Conservation (phyloP, 2,113 vertebrate species). For the Crotophaga sulcirostris region DNA sequence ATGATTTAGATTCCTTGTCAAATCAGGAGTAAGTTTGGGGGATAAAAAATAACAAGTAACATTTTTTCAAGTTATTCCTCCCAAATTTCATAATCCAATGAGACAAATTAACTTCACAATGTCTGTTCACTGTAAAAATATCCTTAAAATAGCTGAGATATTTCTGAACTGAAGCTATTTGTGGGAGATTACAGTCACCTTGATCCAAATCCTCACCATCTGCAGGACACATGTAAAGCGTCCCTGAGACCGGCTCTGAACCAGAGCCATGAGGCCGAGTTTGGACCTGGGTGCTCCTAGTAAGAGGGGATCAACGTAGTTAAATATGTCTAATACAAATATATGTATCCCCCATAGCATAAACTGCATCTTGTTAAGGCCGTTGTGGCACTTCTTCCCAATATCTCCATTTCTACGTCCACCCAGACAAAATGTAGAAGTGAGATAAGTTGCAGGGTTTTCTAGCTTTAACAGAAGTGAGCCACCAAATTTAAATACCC, state of each 20-base stretch:
- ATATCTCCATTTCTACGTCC: neutral
- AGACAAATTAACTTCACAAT: neutral
- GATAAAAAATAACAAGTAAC: neutral
- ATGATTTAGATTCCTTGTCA: neutral
- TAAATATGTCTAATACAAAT: neutral
- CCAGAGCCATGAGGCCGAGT: neutral
- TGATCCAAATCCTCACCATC: neutral
- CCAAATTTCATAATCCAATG: neutral
- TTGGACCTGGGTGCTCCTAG: neutral
- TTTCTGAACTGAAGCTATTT: neutral
- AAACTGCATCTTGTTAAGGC: neutral
- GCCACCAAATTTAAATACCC: neutral
- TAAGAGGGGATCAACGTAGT: neutral
- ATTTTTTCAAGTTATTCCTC: neutral
- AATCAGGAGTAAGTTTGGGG: neutral
- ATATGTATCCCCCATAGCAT: too few species aligned
- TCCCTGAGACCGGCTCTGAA: neutral
- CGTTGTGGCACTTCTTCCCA: neutral
- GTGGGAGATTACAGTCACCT: neutral
- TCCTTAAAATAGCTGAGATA: neutral
- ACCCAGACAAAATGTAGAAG: neutral
- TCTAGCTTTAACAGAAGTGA: neutral
- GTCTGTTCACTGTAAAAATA: neutral
- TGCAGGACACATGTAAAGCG: neutral
- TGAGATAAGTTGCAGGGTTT: neutral